Conservation (phyloP, 1,140 invertebrate genomes). For the Maniola jurtina region DNA sequence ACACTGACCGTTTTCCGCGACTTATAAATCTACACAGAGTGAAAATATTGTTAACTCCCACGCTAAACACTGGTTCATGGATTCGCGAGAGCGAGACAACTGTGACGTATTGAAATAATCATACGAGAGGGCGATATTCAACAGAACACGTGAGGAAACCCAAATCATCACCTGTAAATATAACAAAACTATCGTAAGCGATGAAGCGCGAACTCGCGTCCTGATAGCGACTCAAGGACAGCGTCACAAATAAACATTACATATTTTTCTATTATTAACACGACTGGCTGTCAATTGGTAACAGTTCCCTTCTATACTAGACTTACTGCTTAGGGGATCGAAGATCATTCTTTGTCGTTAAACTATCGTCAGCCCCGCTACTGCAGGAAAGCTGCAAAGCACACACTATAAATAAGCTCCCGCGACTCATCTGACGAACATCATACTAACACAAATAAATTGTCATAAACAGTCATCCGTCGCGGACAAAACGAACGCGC, state of each 20-base stretch:
- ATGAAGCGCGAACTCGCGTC: slow-evolving; percentile 25
- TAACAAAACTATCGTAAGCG: slow-evolving; percentile 37
- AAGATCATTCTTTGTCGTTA: slow-evolving; percentile 25
- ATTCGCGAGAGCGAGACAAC: slow-evolving; percentile 53
- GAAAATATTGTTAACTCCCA: slow-evolving; percentile 68
- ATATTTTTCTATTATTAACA: slow-evolving; percentile 42
- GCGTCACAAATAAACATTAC: slow-evolving; percentile 40
- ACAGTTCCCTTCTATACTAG: slow-evolving; percentile 48
- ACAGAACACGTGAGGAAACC: slow-evolving; percentile 48
- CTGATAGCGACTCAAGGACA: slow-evolving; percentile 27
- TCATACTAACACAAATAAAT: slow-evolving; percentile 44
- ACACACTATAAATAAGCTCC: slow-evolving; percentile 51
- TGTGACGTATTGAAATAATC: slow-evolving; percentile 49
- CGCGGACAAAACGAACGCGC: background rate
- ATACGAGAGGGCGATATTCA: slow-evolving; percentile 47
- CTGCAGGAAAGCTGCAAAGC: slow-evolving; percentile 38
- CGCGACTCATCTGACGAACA: slow-evolving; percentile 32
- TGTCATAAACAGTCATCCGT: slow-evolving; percentile 15
- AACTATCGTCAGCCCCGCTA: slow-evolving; percentile 37
- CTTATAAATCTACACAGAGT: slow-evolving; percentile 58
- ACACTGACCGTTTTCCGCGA: slow-evolving; percentile 64
- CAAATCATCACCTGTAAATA: slow-evolving; percentile 65
- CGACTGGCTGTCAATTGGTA: slow-evolving; percentile 49
- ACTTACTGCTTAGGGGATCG: slow-evolving; percentile 13
- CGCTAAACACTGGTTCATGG: slow-evolving; percentile 45